Base-by-base conservation (phyloP, 2,797 vertebrate genomes). In the Molossus molossus region DNA sequence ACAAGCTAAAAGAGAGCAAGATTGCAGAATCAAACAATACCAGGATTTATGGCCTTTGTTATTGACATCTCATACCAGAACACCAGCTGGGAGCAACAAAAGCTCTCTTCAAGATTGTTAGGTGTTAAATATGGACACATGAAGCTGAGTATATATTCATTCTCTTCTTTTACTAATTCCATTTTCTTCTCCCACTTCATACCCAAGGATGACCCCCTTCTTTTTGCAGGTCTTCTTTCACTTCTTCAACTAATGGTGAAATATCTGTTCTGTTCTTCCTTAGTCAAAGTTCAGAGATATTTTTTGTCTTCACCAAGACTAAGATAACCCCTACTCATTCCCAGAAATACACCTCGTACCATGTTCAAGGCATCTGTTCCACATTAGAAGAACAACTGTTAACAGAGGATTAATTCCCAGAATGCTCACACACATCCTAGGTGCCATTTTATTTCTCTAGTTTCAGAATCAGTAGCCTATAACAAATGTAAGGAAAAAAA, bases 371-470 rank as follows among this genome's bases (percentile, higher is more conserved):
- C 7, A 87, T 76, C n/a, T 84, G 17, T 76, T 79, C 70, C 50
- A 89, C 62, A 77, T 65, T 91, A 94, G n/a, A 79, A 77, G 48
- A 96, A 90, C 14, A 94, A 25, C 15, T 55, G 73, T 55, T 93
- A 90, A 91, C 20, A 93, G 25, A 92, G 23, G 15, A 92, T 25
- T 37, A 87, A 94, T 70, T 89, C 62, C 45, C 53, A 65, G 64
- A 85, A 64, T 72, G 23, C 8, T 90, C 62, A 91, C 10, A 77
- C 1, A 18, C 40, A 69, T 14, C 37, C 90, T 17, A n/a, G n/a
- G 29, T 91, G 40, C 18, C 62, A 92, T 58, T 62, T 69, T 79
- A 64, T 86, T 91, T 79, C 53, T 88, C 82, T 69, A 77, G 53
- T 37, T 95, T 70, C n/a, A 50, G 37, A 88, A 85, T 1, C 9